Evolutionary conservation across 2,888 invertebrate species (phyloP), one percentile per base, ranked within the genome.

Genomic region (Lasioglossum leucozonium): DNA sequence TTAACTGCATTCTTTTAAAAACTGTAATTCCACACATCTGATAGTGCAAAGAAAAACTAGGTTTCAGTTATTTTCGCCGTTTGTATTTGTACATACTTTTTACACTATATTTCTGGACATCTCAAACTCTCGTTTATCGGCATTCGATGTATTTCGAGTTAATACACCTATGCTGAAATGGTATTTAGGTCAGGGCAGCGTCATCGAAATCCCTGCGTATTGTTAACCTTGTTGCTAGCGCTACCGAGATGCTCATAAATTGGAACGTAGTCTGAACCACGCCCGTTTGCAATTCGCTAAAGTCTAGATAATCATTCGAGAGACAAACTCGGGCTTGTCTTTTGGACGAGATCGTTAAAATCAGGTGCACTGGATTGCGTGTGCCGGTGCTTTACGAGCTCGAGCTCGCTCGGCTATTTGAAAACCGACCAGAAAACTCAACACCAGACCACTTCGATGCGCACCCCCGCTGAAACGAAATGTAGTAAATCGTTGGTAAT

Each of bases 301-400:
- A 67, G 74, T 62, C 79, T 30, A 47, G 67, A 69, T 81, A 83
- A 81, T 81, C 74, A 72, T 74, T 62, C 47, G 34, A 51, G 47
- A 40, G 84, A 71, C 40, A 37, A 77, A 74, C 42, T 34, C 16
- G 62, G 65, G 71, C 80, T 83, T 77, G 77, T 83, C 78, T 71
- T 78, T 77, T 73, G 77, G 71, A 81, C 58, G 81, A 30, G 82
- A 58, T 77, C 79, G 80, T 88, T 87, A 84, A 87, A 85, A 87
- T 88, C 88, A 84, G 84, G 82, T 84, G 84, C 65, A 81, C 34
- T n/a, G 18, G 67, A 86, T 69, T 80, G 77, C 34, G 67, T 18
- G 22, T 51, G 22, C 67, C 69, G 18, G 65, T 75, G 65, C 51
- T 82, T 73, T 78, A 86, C 69, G 85, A 82, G 76, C 16, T 26